Evolutionary conservation across 2,113 vertebrate genomes (phyloP), one percentile per base, ranked within the genome.

Genomic region (Psettodes erumei): DNA sequence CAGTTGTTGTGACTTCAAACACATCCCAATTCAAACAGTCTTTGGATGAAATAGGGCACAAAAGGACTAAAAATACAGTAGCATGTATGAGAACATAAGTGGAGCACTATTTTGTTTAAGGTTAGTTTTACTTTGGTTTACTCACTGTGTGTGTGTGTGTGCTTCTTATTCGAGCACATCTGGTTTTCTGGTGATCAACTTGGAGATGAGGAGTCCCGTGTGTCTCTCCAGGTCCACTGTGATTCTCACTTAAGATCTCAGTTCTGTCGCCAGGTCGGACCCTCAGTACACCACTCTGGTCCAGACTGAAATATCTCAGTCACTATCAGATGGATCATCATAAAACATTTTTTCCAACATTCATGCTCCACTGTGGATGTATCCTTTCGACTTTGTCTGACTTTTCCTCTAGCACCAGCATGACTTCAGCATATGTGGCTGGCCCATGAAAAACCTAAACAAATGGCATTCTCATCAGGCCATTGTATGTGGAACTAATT

Each of bases 31-130:
- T 40, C 27, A n/a, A n/a, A n/a, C n/a, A n/a, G 47, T 58, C n/a
- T 63, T 71, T 48, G 40, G 35, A 58, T 67, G 63, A 74, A 54
- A 65, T n/a, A 42, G 66, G 72, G 65, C 65, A 69, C 45, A 68
- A 27, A 62, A 69, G 54, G 50, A 53, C 67, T 81, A 83, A 76
- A 87, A 83, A 83, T 83, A 81, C 48, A 43, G 7, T 54, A 50
- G 72, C 12, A 51, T 53, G 54, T 50, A 37, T 62, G 19, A 67
- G 47, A 48, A 37, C 8, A 13, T 47, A 66, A 66, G 35, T 68
- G 51, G 19, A 53, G 40, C 40, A 51, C 43, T 55, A 0, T 78
- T 71, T 55, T 30, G 60, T 21, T 8, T 42, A 65, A 35, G n/a
- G 48, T 27, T 27, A 13, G 48, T 25, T 51, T 1, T n/a, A n/a